These are phyloP conservation scores for Synergus japonicus DNA, from an alignment of 2,888 invertebrate species.

Conservation along the genomic window DNA sequence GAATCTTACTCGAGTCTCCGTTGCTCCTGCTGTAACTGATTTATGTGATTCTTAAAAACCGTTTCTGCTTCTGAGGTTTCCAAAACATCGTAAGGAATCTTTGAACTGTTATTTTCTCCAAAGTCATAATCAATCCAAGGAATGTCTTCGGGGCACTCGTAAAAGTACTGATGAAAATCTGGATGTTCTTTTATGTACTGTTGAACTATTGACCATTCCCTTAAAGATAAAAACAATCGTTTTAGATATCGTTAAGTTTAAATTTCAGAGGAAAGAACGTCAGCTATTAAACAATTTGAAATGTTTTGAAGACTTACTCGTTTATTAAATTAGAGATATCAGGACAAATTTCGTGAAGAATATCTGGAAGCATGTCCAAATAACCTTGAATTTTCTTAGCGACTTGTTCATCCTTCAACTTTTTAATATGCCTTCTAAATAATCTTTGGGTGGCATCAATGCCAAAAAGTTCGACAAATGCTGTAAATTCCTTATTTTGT, in stretches of 20 bases:
- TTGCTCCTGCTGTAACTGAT: constrained; percentile 94
- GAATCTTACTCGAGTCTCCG: constrained; percentile 91
- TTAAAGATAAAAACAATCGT: constrained; percentile 73
- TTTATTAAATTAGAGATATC: constrained; percentile 80
- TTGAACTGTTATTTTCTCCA: constrained; percentile 84
- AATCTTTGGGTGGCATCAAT: constrained; percentile 89
- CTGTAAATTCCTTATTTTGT: constrained; percentile 92
- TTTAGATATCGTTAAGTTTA: neutral
- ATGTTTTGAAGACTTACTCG: constrained; percentile 65
- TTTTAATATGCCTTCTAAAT: constrained; percentile 88
- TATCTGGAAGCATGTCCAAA: constrained; percentile 87
- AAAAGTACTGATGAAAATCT: constrained; percentile 96
- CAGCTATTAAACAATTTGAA: neutral
- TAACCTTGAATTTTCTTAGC: constrained; percentile 87
- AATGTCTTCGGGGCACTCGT: constrained; percentile 87
- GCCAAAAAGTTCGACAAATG: constrained; percentile 93
- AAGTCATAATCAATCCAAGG: constrained; percentile 88
- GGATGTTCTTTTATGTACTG: constrained; percentile 92
- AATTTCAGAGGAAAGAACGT: neutral
- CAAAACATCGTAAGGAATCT: constrained; percentile 95
- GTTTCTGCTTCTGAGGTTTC: constrained; percentile 95
- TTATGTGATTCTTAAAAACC: constrained; percentile 94
- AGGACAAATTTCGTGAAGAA: constrained; percentile 88
- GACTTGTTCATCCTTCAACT: constrained; percentile 89
- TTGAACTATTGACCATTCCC: constrained; percentile 93